phyloP scores from a whole-genome alignment of 2,113 vertebrate species.

The Apaloderma vittatum region DNA sequence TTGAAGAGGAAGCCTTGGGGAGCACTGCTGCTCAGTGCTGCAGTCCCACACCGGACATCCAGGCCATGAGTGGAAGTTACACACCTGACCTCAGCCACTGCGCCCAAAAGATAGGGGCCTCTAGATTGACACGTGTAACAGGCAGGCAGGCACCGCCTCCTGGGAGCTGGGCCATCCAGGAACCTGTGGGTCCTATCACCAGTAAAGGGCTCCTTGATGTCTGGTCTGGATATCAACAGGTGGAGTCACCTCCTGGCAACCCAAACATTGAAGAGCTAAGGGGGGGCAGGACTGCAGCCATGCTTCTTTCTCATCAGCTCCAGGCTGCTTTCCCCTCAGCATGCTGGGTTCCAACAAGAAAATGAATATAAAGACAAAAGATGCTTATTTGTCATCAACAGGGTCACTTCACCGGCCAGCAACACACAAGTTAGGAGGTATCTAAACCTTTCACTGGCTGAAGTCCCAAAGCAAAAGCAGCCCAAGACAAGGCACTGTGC shows the following conservation, averaged over 20 bases:
- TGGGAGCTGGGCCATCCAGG: not conserved
- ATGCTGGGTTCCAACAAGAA: not conserved
- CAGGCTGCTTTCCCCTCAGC: not conserved
- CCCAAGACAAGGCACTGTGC: not conserved
- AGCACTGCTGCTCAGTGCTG: not conserved
- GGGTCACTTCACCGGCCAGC: not conserved
- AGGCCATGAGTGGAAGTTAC: not conserved
- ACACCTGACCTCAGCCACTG: accelerated
- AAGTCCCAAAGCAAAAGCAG: not conserved
- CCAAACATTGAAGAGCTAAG: not conserved
- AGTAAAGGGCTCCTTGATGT: not conserved
- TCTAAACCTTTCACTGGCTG: not conserved
- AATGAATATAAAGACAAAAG: not conserved
- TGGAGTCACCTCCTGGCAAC: not conserved
- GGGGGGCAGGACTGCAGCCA: not conserved
- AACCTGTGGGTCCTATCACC: not conserved
- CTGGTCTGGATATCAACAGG: not conserved
- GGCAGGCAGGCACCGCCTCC: not conserved
- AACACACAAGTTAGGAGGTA: not conserved
- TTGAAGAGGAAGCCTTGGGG: not conserved
- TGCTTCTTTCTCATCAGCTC: not conserved
- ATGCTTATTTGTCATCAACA: not conserved
- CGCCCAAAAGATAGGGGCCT: not conserved
- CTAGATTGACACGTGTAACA: not conserved
- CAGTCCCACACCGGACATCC: not conserved